Base-by-base conservation (phyloP, 2,888 invertebrate species). In the Phyllotreta striolata region DNA sequence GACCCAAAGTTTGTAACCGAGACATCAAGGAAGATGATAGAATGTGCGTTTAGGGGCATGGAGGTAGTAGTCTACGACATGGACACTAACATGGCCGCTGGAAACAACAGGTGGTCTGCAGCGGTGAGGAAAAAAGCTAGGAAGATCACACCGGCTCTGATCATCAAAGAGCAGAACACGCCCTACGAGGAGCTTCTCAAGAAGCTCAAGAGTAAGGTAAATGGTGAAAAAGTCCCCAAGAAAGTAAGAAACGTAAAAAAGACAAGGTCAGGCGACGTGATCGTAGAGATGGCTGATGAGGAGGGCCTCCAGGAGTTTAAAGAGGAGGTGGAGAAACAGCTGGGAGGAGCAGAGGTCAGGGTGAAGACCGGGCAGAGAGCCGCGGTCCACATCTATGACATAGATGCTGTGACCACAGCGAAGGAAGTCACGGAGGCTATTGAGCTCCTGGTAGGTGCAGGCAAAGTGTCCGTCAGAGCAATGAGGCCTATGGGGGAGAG, bases 361-460 rank as follows among this genome's bases (percentile, higher is more conserved):
- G 14, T 44, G 7, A 12, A 13, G 10, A 9, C 10, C 6, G 44
- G 44, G 4, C 10, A 44, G 14, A 44, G 44, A 12, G 12, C 44
- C 6, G 14, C 44, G 10, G 3, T 44, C 10, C 44, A 44, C 44
- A 44, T 44, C 7, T 44, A 44, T 12, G 44, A 44, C 9, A 12
- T 44, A 2, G 10, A 44, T 9, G 44, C 44, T 44, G 44, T 44
- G 44, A 44, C 12, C 10, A 44, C 44, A 14, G 44, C 1, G 24
- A 24, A 24, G 24, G 24, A 24, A 1, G 2, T 24, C 1, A 24
- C 4, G 24, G 24, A 24, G 1, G 24, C 24, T 3, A 24, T 24
- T 3, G 24, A 24, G 24, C 4, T 1, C 24, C 2, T 24, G 24
- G 24, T 4, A 24, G 49, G 44, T 44, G 14, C 34, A 39, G 35